These are phyloP conservation scores for Exaiptasia diaphana DNA, from an alignment of 64 coral and sea anemone species.

Conservation along the genomic window DNA sequence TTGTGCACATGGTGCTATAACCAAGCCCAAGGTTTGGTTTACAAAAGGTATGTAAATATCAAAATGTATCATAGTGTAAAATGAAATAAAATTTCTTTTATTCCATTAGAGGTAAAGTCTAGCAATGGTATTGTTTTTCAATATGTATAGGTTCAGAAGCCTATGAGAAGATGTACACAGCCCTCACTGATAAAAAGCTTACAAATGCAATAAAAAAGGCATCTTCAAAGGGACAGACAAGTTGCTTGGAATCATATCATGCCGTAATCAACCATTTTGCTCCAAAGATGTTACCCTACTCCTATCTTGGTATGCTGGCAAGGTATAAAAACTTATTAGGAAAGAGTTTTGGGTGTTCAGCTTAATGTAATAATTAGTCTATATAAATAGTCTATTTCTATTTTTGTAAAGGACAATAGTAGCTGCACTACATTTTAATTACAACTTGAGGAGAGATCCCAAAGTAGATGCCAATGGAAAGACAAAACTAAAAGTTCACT, in stretches of 20 bases:
- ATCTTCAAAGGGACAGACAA: conserved; percentile 31
- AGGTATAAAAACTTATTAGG: background rate
- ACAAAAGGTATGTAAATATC: background rate
- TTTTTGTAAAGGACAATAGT: background rate
- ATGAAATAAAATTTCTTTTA: background rate
- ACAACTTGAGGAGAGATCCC: background rate
- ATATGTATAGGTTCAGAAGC: background rate
- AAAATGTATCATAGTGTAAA: background rate
- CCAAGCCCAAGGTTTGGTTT: background rate
- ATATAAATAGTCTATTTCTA: too few species aligned
- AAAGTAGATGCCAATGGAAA: background rate
- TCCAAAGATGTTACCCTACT: conserved; percentile 14
- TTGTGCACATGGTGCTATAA: conserved; percentile 24
- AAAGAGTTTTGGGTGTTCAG: too few species aligned
- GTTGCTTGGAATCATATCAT: background rate
- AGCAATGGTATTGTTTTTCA: too few species aligned
- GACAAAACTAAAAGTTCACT: background rate
- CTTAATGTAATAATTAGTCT: too few species aligned
- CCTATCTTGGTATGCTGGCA: background rate
- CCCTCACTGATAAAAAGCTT: background rate
- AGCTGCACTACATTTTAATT: conserved; percentile 3
- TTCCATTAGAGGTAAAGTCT: too few species aligned
- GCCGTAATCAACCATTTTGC: conserved; percentile 11
- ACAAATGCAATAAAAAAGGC: conserved; percentile 25
- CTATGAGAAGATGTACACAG: background rate